Percentiles rank a stretch among this genome's conserved stretches.
phyloP scores from a whole-genome alignment of 2,797 vertebrate genomes.

The Nasua narica region DNA sequence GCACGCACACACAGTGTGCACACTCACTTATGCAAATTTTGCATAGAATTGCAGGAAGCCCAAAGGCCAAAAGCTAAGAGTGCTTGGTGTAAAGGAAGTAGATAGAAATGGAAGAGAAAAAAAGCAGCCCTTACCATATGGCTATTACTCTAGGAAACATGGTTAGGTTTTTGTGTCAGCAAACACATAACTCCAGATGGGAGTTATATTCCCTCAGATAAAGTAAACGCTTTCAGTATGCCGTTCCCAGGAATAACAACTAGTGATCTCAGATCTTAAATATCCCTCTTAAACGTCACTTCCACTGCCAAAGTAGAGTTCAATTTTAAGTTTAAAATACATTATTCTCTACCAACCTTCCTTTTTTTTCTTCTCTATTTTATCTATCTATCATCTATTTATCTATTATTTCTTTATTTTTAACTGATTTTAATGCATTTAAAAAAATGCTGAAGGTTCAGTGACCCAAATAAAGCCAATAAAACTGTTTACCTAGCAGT shows the following conservation, averaged over 20 bases:
- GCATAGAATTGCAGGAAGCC: background rate
- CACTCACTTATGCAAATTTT: background rate
- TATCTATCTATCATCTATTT: background rate
- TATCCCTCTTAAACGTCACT: background rate
- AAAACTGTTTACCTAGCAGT: background rate
- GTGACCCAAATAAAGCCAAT: background rate
- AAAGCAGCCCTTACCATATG: background rate
- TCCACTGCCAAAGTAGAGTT: background rate
- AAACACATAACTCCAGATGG: background rate
- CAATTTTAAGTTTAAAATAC: background rate
- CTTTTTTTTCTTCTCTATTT: background rate
- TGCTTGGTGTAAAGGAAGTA: background rate
- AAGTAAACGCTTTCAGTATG: background rate
- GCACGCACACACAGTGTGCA: background rate
- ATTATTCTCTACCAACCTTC: background rate
- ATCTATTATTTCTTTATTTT: background rate
- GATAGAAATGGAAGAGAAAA: background rate
- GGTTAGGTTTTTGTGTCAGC: background rate
- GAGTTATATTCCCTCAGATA: background rate
- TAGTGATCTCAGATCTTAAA: background rate
- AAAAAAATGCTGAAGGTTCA: background rate
- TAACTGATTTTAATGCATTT: background rate
- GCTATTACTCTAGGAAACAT: background rate
- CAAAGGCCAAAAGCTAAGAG: background rate
- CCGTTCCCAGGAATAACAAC: background rate